These are phyloP conservation scores for Scaptomyza parva DNA, from an alignment of 2,888 invertebrate species.

Conservation along the genomic window DNA sequence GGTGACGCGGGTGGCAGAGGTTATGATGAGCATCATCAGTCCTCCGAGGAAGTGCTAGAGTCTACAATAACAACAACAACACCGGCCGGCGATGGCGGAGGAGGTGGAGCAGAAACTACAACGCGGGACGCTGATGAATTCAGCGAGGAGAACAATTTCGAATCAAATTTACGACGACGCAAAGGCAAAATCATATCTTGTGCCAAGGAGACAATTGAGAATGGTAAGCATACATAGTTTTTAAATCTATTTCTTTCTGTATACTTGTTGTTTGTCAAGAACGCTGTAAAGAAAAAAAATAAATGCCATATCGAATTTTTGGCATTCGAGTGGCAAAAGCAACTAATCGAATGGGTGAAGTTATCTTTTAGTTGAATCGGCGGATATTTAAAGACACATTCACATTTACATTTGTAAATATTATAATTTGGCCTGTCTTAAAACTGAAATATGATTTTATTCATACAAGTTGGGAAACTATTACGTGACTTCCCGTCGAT, in stretches of 20 bases:
- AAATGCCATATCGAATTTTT: constrained; percentile 19
- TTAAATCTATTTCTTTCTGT: not conserved
- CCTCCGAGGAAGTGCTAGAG: constrained; percentile 83
- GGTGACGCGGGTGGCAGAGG: constrained; percentile 39
- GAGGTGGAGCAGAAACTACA: constrained; percentile 56
- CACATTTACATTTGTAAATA: not conserved
- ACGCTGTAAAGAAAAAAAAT: constrained; percentile 22
- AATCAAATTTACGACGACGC: constrained; percentile 84
- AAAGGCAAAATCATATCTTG: constrained; percentile 85
- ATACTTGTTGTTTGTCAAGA: not conserved
- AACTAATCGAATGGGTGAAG: not conserved
- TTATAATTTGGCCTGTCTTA: no score
- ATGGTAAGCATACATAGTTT: constrained; percentile 78
- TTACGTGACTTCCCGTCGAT: no score
- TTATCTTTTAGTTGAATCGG: not conserved
- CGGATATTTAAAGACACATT: constrained; percentile 2
- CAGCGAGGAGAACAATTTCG: constrained; percentile 84
- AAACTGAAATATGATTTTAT: no score
- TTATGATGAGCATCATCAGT: constrained; percentile 81
- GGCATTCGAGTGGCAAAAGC: constrained; percentile 16
- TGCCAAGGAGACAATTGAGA: constrained; percentile 85
- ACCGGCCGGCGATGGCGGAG: constrained; percentile 58
- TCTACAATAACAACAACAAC: constrained; percentile 66
- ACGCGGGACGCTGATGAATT: constrained; percentile 74
- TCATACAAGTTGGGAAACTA: no score